Evolutionary conservation across 2,797 vertebrate genomes (phyloP).

Genomic region (Aeoliscus strigatus): DNA sequence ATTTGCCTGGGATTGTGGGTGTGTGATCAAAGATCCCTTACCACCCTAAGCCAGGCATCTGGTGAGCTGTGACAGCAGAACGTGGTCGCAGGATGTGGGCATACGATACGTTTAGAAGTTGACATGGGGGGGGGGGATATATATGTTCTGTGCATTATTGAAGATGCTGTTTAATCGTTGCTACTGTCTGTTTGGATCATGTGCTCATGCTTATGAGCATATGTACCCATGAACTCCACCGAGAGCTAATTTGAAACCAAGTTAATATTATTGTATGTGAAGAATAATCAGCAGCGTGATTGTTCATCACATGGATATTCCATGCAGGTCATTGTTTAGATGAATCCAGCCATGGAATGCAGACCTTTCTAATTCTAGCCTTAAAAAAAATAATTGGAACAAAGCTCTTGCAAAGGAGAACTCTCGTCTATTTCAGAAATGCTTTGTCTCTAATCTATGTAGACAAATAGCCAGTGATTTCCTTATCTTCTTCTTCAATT

Average conservation of each 20-base stretch:
- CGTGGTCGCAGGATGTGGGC: too few relatives aligned
- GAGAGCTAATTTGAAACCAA: constrained; percentile 32
- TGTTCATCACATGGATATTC: constrained; percentile 19
- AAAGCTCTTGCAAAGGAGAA: constrained; percentile 24
- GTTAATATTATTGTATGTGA: constrained; percentile 18
- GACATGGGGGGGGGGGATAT: too few relatives aligned
- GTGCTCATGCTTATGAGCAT: too few relatives aligned
- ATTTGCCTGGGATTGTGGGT: constrained; percentile 47
- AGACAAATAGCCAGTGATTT: constrained; percentile 15
- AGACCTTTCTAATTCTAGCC: constrained; percentile 15
- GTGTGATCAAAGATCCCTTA: constrained; percentile 51
- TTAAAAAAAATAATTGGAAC: constrained; percentile 37
- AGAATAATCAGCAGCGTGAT: constrained; percentile 27
- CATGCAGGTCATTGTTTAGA: constrained; percentile 28
- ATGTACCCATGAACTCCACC: too few relatives aligned
- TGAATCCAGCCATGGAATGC: constrained; percentile 8
- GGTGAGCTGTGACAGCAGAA: constrained; percentile 29
- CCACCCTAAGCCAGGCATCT: constrained; percentile 41
- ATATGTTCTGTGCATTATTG: too few relatives aligned
- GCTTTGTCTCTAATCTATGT: constrained; percentile 22
- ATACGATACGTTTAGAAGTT: too few relatives aligned
- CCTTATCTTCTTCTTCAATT: constrained; percentile 11
- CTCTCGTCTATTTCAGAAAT: constrained; percentile 8
- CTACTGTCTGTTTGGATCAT: too few relatives aligned
- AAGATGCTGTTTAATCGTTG: too few relatives aligned